Evolutionary conservation across 2,113 vertebrate genomes (phyloP), one percentile per base, ranked within the genome.

Genomic region (Ctenomys sociabilis): DNA sequence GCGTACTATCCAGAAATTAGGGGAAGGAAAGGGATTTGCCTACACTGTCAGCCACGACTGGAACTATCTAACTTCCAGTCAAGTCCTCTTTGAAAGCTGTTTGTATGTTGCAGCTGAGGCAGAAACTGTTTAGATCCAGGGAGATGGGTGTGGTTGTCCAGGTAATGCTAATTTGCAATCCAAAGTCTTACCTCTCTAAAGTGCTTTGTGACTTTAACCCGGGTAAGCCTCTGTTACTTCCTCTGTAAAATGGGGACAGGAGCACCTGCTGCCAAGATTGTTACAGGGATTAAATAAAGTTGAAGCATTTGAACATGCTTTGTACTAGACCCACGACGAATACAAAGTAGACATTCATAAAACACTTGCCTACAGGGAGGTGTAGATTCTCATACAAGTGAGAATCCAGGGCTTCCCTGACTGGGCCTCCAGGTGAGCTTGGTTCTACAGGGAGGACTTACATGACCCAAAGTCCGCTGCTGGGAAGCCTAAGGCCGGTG

Each of bases 201-300:
- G 61, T 78, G 73, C 45, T 87, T 75, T 73, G 77, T 73, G 83
- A 88, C 82, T 93, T 93, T 35, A 92, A 77, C 54, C 45, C 88
- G 64, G 75, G 52, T 14, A 73, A 90, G 57, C 75, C 77, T 86
- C 54, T 70, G 68, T n/a, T 78, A 49, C 54, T 90, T 40, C 37
- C 43, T 95, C 89, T 94, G 70, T 66, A 78, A 81, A 94, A 94
- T 16, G 83, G 61, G 63, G 66, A 30, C 24, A 57, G 75, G 83
- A 93, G 40, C 14, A 43, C 70, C 88, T 82, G 61, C 66, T 4
- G 52, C 40, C 73, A 80, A 68, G 43, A 22, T n/a, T 87, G 40
- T 93, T 40, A n/a, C 11, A 52, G 92, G 73, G 68, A 93, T 54
- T 84, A 73, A 43, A 24, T 19, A 35, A 82, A 85, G 63, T 72